These are phyloP conservation scores for Nycticryphes semicollaris DNA, from an alignment of 2,113 vertebrate genomes.

Conservation along the genomic window DNA sequence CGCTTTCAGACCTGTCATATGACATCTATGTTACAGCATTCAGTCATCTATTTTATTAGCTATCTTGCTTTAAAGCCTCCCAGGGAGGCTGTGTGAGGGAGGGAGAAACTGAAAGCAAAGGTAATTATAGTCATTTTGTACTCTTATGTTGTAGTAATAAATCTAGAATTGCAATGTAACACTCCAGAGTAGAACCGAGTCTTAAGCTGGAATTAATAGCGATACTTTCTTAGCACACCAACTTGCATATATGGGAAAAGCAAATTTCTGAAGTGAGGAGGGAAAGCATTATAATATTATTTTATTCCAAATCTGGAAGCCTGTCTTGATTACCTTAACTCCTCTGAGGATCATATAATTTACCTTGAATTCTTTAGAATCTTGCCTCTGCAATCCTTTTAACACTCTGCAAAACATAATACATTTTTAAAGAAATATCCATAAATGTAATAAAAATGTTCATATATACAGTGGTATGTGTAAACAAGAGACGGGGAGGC, in stretches of 20 bases:
- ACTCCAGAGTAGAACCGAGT: conserved; percentile 6
- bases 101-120: conserved; percentile 49
- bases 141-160: conserved; percentile 58
- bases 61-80: conserved; percentile 63
- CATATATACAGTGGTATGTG: not conserved
- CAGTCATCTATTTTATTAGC: conserved; percentile 52
- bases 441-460: not conserved
- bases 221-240: conserved; percentile 23
- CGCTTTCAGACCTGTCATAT: conserved; percentile 52
- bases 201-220: conserved; percentile 56
- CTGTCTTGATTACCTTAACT: conserved; percentile 30
- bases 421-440: not conserved
- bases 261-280: not conserved
- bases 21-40: conserved; percentile 46
- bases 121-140: conserved; percentile 64
- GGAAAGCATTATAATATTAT: not conserved
- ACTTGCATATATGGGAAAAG: not conserved
- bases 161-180: conserved; percentile 54
- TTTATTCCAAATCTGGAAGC: not conserved
- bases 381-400: not conserved
- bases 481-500: not conserved
- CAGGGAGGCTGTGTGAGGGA: conserved; percentile 32
- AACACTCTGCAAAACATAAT: not conserved
- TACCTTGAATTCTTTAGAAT: not conserved
- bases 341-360: not conserved